A percentile compares a stretch with the other conserved stretches of the same genome.
Conservation (phyloP, 2,888 invertebrate species). For the Caenorhabditis wallacei region DNA sequence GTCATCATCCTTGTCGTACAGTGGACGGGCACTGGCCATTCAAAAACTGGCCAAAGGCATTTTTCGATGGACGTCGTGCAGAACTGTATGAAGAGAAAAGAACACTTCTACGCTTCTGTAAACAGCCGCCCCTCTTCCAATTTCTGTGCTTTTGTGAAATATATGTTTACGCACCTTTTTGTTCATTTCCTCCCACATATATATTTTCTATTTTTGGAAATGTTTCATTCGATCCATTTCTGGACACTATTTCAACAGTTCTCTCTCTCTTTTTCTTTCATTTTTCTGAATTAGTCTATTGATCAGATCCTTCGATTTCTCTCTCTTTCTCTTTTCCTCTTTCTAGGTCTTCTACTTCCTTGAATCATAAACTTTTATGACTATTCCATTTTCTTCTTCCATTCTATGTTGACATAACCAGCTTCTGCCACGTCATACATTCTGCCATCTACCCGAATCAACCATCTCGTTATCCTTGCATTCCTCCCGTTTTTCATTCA, state of each 20-base stretch:
- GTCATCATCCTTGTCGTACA: constrained; percentile 30
- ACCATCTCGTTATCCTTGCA: constrained; percentile 30
- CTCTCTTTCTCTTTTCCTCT: neutral
- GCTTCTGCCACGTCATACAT: constrained; percentile 57
- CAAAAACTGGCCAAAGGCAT: constrained; percentile 63
- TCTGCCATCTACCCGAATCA: constrained; percentile 33
- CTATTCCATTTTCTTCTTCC: constrained; percentile 11
- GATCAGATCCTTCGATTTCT: no score
- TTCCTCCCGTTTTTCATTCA: constrained; percentile 39
- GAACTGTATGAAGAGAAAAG: constrained; percentile 25
- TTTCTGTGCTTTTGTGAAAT: constrained; percentile 45
- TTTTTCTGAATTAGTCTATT: neutral
- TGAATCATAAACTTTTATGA: constrained; percentile 54
- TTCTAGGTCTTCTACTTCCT: constrained; percentile 29
- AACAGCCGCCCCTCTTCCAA: no score
- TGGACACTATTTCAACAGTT: constrained; percentile 21
- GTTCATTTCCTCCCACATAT: constrained; percentile 1
- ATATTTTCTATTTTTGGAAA: constrained; percentile 43
- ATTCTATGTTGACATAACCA: constrained; percentile 35
- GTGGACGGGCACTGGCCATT: constrained; percentile 40
- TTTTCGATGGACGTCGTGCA: constrained; percentile 44
- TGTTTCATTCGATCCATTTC: constrained; percentile 24
- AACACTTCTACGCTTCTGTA: constrained; percentile 50
- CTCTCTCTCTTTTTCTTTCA: neutral
- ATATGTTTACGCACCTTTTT: constrained; percentile 50